Evolutionary conservation across 2,888 invertebrate genomes (phyloP).

Genomic region (Drosophila infuscata): DNA sequence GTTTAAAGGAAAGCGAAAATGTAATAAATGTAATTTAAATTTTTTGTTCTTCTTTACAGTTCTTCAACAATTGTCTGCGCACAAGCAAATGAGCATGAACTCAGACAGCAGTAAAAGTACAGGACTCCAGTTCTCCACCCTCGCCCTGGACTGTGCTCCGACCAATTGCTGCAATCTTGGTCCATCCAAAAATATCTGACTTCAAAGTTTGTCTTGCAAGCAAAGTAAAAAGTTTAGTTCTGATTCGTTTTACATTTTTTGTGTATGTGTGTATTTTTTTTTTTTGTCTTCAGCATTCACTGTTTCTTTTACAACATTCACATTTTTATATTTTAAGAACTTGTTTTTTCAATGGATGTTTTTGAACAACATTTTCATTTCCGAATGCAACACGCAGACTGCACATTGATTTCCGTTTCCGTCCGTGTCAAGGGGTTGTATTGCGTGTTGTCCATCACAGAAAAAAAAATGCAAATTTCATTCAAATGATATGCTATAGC

Average conservation of each 20-base stretch:
- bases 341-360: not conserved
- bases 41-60: conserved; percentile 34
- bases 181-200: conserved; percentile 48
- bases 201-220: conserved; percentile 49
- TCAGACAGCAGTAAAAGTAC: conserved; percentile 18
- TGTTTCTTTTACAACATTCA: not conserved
- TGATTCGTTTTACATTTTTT: conserved; percentile 23
- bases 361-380: conserved; percentile 59
- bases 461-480: conserved; percentile 20
- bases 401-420: conserved; percentile 72
- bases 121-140: not conserved
- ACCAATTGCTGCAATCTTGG: conserved; percentile 27
- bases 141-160: not conserved
- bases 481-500: conserved; percentile 43
- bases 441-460: conserved; percentile 48
- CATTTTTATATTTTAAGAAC: not conserved
- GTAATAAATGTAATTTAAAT: conserved; percentile 70
- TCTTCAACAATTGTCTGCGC: conserved; percentile 61
- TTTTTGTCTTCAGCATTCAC: not conserved
- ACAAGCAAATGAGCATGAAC: conserved; percentile 62
- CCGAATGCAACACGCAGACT: conserved; percentile 58
- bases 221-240: conserved; percentile 68
- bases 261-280: not conserved
- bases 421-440: conserved; percentile 31
- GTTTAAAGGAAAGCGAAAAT: conserved; percentile 47